Base-by-base conservation (phyloP, 2,888 invertebrate species). In the Alloplasta piceator region DNA sequence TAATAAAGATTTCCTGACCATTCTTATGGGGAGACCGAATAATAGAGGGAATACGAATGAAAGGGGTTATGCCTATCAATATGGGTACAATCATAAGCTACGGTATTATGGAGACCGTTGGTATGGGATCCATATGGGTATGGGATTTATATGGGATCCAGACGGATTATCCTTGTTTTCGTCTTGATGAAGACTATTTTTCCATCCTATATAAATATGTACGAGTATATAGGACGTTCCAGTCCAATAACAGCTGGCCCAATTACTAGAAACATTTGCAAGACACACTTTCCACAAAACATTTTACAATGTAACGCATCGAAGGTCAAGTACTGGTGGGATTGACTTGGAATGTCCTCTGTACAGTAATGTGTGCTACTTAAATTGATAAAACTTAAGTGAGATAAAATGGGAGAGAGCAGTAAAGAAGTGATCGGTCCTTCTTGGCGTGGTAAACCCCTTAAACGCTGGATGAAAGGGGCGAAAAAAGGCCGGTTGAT, bases 401-500 rank as follows among this genome's bases (percentile, higher is more conserved):
- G 50, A 48, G 66, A 50, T 39, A 71, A 48, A 71, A 75, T 43
- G 74, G 61, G 68, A 56, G 50, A 72, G 67, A 75, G 75, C 71
- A 75, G 82, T 74, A 55, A 75, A 75, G 66, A 71, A 71, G 70
- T 48, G 78, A 75, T 78, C 78, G 71, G 75, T 81, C 58, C 73
- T 81, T 58, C 73, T 74, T 61, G 41, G 55, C 41, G 78, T 50
- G 71, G 75, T 78, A 78, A 80, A 67, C 67, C 78, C 78, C 82
- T 80, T 77, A 80, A 80, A 82, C 46, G 76, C 73, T 36, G 52
- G 61, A 73, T 78, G 77, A 78, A 71, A 76, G 79, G 84, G 85
- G 84, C 87, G 86, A 90, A 91, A 90, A 91, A 91, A 91, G 88
- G 87, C 88, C 88, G 88, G 88, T 90, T 92, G 92, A 92, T 92